Evolutionary conservation across 2,113 vertebrate species (phyloP), one percentile per base, ranked within the genome.

Genomic region (Melospiza georgiana): DNA sequence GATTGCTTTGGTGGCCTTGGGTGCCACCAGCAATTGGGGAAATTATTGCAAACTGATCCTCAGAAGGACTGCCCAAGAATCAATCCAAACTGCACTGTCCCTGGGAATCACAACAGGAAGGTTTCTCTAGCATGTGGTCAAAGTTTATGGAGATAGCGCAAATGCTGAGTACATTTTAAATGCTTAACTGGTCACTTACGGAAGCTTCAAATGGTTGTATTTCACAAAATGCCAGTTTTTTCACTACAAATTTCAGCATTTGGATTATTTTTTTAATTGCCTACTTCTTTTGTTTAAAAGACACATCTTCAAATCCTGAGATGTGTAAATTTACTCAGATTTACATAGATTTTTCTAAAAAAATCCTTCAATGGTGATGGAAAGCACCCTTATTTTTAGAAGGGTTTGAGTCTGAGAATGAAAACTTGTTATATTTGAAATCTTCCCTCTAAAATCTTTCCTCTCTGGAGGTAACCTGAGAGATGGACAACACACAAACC

Each of bases 321-420:
- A 48, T 33, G 15, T 52, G 23, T 27, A 65, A 12, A 68, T 69
- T 68, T 37, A 67, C 0, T 0, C 5, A 27, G 57, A 35, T 59
- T 59, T 15, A 37, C 0, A 2, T 31, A 84, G 18, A 65, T 15
- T 23, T 66, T 81, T 59, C 66, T 10, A 27, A 65, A 72, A 72
- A 67, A 43, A 39, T 31, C 35, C 9, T 52, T 82, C 13, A 35
- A 2, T 4, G 24, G 10, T 61, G 44, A 33, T 22, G 5, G 25
- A 59, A 76, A 84, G 15, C 25, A 67, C 16, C 4, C 35, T 67
- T 63, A 9, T 30, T 66, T 92, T 74, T 39, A 63, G 35, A 55
- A 15, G 10, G 17, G 7, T 43, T 78, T 55, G 31, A 54, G 21
- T 57, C 54, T 80, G 55, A 68, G 44, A 87, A 77, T 27, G 11